These are phyloP conservation scores for Aradophagus sp. DNA, from an alignment of 1,140 invertebrate genomes.

Conservation along the genomic window DNA sequence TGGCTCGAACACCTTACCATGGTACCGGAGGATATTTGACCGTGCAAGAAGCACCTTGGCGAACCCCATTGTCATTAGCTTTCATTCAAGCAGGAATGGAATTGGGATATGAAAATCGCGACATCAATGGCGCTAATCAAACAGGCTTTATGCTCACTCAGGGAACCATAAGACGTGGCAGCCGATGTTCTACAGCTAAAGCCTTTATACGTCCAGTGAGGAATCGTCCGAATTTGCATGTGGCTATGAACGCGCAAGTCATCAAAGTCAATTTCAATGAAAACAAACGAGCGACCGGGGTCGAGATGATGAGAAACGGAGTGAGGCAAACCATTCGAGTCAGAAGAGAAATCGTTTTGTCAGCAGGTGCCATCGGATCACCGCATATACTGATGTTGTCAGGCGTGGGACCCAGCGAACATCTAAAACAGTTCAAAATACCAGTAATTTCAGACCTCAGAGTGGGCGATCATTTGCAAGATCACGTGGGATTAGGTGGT, in stretches of 20 bases:
- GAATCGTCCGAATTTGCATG: slow-evolving; percentile 85
- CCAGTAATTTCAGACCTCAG: slow-evolving; percentile 83
- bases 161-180: slow-evolving; percentile 88
- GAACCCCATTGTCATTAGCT: slow-evolving; percentile 84
- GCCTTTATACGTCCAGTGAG: slow-evolving; percentile 89
- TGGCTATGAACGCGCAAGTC: slow-evolving; percentile 86
- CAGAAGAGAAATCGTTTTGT: slow-evolving; percentile 85
- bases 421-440: slow-evolving; percentile 85
- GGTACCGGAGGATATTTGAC: slow-evolving; percentile 86
- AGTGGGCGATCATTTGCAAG: slow-evolving; percentile 89
- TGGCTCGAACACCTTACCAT: slow-evolving; percentile 84
- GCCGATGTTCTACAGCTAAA: slow-evolving; percentile 90
- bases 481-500: slow-evolving; percentile 88
- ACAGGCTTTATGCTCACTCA: slow-evolving; percentile 90
- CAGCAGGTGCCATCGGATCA: slow-evolving; percentile 86
- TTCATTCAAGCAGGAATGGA: slow-evolving; percentile 88
- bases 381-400: slow-evolving; percentile 93
- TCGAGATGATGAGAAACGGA: slow-evolving; percentile 83
- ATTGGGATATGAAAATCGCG: slow-evolving; percentile 85
- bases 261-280: slow-evolving; percentile 82
- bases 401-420: slow-evolving; percentile 87
- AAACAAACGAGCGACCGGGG: slow-evolving; percentile 83
- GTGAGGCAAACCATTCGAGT: slow-evolving; percentile 80
- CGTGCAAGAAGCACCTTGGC: slow-evolving; percentile 88
- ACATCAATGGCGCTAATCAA: slow-evolving; percentile 88